Evolutionary conservation across 1,140 invertebrate genomes (phyloP), one percentile per base, ranked within the genome.

Genomic region (Drosophila cardini): DNA sequence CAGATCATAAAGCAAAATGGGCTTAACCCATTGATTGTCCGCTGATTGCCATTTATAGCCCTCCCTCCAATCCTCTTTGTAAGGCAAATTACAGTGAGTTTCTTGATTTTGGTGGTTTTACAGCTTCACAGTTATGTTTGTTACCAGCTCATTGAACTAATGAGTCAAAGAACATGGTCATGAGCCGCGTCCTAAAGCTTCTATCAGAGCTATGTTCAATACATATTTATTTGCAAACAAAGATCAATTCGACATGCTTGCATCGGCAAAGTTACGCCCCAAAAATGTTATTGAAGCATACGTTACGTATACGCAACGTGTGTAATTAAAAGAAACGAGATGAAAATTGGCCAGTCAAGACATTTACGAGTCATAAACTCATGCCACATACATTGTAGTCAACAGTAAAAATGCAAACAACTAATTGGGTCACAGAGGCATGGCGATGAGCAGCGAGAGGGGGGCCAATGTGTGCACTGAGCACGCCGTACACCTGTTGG

Each of bases 1-100:
- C 84, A 75, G 84, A 87, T 86, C 83, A 89, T 89, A 87, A 87
- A 87, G 80, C 79, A 83, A 77, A 79, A 83, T 75, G 80, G 84
- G 84, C 77, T 89, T 80, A 86, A 86, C 79, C 84, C 82, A 86
- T 81, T 89, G 76, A 84, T 87, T 87, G 84, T 78, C 70, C 68
- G 82, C 63, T 87, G 84, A 87, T 87, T 89, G 84, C 84, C 84
- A 80, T 83, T 87, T 89, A 87, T 87, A 72, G 76, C 79, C 72
- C 58, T 55, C 58, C 9, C 46, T 56, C 60, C 21, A 18, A 15
- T 0, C 13, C 10, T 67, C 52, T 71, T 43, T 58, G 34, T 52
- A 7, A 11, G 21, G 45, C 16, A 21, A 13, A 38, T n/a, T 10
- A 21, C 30, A 13, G 30, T 61, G 70, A 57, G 60, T 71, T 76